Evolutionary conservation across 2,113 vertebrate genomes (phyloP).

Genomic region (Gadus chalcogrammus): DNA sequence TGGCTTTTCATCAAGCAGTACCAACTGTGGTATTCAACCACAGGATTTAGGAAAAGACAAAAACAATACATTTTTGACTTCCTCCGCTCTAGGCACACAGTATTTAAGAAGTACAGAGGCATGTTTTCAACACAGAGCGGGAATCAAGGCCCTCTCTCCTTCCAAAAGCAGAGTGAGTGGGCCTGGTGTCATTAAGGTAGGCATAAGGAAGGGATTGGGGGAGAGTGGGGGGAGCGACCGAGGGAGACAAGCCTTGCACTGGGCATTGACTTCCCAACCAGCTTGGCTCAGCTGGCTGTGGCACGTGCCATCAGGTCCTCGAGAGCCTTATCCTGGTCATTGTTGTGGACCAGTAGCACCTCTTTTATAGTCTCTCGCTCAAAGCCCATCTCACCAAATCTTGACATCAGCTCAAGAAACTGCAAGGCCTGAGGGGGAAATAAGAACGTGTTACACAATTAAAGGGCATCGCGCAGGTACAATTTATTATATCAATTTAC

Average conservation of each 20-base stretch:
- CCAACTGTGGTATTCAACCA: conserved; percentile 26
- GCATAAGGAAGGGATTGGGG: conserved; percentile 38
- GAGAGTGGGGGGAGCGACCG: conserved; percentile 30
- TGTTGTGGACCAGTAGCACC: conserved; percentile 91
- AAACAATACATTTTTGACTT: conserved; percentile 25
- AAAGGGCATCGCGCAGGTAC: too few relatives aligned
- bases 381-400: conserved; percentile 98
- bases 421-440: conserved; percentile 80
- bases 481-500: too few relatives aligned
- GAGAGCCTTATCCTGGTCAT: conserved; percentile 90
- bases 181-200: conserved; percentile 39
- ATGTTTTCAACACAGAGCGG: conserved; percentile 48
- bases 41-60: conserved; percentile 17
- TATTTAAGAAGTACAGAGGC: conserved; percentile 57
- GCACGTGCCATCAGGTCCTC: conserved; percentile 95
- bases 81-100: conserved; percentile 51
- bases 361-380: conserved; percentile 93
- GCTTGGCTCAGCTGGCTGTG: conserved; percentile 84
- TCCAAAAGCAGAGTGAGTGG: conserved; percentile 45
- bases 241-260: neutral
- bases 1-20: conserved; percentile 5
- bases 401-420: conserved; percentile 95
- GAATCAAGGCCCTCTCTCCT: conserved; percentile 42
- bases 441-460: too few relatives aligned
- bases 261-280: conserved; percentile 5